phyloP scores from a whole-genome alignment of 2,888 invertebrate genomes.

The Platynereis dumerilii region DNA sequence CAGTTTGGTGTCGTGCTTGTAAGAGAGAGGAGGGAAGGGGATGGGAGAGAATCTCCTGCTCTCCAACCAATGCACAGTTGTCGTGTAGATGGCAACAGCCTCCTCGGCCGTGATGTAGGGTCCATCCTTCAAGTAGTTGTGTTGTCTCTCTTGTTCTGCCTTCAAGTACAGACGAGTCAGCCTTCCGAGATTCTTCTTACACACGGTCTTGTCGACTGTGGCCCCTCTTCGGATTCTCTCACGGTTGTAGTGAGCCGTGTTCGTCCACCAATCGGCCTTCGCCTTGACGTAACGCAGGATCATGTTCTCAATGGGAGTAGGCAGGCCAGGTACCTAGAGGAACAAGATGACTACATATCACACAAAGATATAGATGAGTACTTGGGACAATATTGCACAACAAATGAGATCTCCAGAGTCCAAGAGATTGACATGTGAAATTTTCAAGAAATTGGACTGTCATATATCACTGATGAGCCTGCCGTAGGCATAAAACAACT shows the following conservation, averaged over 20 bases:
- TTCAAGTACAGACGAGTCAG: constrained; percentile 95
- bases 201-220: constrained; percentile 99
- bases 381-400: no score
- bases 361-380: no score
- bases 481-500: no score
- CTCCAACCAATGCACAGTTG: constrained; percentile 99
- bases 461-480: no score
- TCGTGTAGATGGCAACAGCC: constrained; percentile 99
- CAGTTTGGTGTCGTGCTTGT: constrained; percentile 99
- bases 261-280: constrained; percentile 99
- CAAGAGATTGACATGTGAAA: no score
- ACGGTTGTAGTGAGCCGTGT: constrained; percentile 99
- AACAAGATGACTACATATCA: constrained; percentile 48
- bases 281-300: constrained; percentile 99
- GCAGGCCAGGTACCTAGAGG: constrained; percentile 87
- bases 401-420: no score
- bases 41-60: constrained; percentile 98
- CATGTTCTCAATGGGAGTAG: constrained; percentile 99
- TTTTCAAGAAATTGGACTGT: no score
- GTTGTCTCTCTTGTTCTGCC: constrained; percentile 97
- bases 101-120: constrained; percentile 99
- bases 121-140: constrained; percentile 99
- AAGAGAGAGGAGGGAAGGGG: constrained; percentile 98
- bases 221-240: constrained; percentile 99
- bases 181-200: constrained; percentile 99